Evolutionary conservation across 30 jellyfish, hydroid and myxozoan species (phyloP), one percentile per base, ranked within the genome.

Genomic region (Turritopsis dohrnii): DNA sequence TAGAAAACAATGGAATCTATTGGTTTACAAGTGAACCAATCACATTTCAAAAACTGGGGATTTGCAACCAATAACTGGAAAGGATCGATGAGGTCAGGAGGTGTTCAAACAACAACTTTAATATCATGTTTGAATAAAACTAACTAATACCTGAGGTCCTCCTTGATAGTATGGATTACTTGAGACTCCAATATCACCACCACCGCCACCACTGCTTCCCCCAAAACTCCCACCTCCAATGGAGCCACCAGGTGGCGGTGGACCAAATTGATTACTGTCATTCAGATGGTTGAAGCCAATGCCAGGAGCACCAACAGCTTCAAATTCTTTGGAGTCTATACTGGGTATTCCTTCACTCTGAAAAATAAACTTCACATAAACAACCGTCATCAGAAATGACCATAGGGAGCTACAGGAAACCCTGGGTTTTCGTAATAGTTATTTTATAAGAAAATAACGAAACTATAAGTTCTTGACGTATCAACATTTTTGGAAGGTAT

Each of bases 291-390:
- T 71, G 29, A 82, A 82, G 8, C 97, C 97, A 3, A 91, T 89
- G 20, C 91, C 95, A 19, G 88, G 89, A 21, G 80, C 76, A 79
- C 97, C 95, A 52, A 87, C 79, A 86, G 72, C 88, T 52, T 87
- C 97, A 65, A 91, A 91, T 74, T 91, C 96, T 81, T 91, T 91
- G 26, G 96, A 87, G 82, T 91, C 94, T n/a, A 91, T 80, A 8
- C 89, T 24, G 25, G 97, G 97, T 18, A 90, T 83, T n/a, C 96
- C 96, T 65, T 90, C 97, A 54, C 97, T 90, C 97, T 90, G 83
- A 22, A 28, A 25, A 74, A 29, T 53, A 9, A 1, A 69, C 30
- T 0, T 7, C 77, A 7, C 31, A n/a, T n/a, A n/a, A n/a, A n/a
- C n/a, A n/a, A n/a, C n/a, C n/a, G n/a, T n/a, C n/a, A n/a, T n/a